Conservation (phyloP, 2,113 vertebrate species). For the Diphyllodes magnificus region DNA sequence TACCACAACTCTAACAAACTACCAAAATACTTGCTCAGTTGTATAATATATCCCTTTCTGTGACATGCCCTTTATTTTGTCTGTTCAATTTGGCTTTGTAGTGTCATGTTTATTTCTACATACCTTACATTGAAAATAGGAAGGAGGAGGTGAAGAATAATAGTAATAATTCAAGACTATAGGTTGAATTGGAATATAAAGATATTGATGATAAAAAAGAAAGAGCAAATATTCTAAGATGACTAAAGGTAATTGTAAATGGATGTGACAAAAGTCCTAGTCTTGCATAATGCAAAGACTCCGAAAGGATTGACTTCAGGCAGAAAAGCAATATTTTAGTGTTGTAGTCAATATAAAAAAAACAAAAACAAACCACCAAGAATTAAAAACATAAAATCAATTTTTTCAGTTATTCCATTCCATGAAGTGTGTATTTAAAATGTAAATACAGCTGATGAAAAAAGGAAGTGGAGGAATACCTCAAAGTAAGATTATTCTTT, state of each 20-base stretch:
- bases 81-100: background rate
- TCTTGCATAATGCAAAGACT: background rate
- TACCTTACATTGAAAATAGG: fast-evolving
- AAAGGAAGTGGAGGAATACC: background rate
- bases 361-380: background rate
- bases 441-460: background rate
- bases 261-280: background rate
- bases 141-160: background rate
- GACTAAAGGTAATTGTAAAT: background rate
- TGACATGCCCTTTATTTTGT: background rate
- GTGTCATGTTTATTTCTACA: background rate
- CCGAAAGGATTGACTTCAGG: background rate
- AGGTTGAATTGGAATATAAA: background rate
- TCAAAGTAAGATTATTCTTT: background rate
- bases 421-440: background rate
- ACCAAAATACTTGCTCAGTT: background rate
- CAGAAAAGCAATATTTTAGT: background rate
- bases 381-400: background rate
- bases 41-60: background rate
- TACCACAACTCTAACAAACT: background rate
- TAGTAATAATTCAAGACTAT: background rate
- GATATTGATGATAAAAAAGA: background rate
- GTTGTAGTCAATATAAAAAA: background rate
- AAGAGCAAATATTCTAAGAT: background rate
- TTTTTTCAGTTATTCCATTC: background rate